These are phyloP conservation scores for Micoletzkya japonica DNA, from an alignment of 2,888 invertebrate genomes.

Conservation along the genomic window DNA sequence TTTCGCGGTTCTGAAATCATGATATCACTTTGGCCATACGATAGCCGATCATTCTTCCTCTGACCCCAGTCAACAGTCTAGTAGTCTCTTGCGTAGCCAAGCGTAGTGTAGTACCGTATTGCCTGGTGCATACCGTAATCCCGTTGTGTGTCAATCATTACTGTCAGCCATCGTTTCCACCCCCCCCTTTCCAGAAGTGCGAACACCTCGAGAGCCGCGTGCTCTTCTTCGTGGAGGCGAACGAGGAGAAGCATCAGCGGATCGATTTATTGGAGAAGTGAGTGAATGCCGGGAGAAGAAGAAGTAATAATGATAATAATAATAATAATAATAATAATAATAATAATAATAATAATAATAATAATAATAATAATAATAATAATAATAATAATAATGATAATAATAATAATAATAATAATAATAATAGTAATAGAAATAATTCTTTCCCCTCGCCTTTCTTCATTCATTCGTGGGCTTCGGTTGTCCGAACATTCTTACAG, in stretches of 20 bases:
- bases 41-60: no score
- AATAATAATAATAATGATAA: not conserved
- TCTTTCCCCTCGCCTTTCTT: no score
- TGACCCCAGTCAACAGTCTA: no score
- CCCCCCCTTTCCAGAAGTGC: conserved; percentile 13
- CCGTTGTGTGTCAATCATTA: no score
- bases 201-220: conserved; percentile 21
- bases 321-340: conserved; percentile 1
- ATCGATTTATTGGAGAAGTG: conserved; percentile 11
- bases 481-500: not conserved
- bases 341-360: conserved; percentile 1
- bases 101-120: no score
- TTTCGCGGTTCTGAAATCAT: no score
- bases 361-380: not conserved
- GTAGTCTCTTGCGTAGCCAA: no score
- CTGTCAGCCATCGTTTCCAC: no score
- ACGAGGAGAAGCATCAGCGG: conserved; percentile 3
- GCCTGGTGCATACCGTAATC: no score
- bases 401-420: not conserved
- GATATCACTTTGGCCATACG: no score
- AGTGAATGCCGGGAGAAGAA: not conserved
- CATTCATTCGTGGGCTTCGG: not conserved
- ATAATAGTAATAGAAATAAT: no score
- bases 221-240: conserved; percentile 20
- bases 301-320: not conserved